A percentile compares a stretch with the other conserved stretches of the same genome.
These are phyloP conservation scores for Pitta sordida DNA, from an alignment of 2,113 vertebrate species.

Conservation along the genomic window DNA sequence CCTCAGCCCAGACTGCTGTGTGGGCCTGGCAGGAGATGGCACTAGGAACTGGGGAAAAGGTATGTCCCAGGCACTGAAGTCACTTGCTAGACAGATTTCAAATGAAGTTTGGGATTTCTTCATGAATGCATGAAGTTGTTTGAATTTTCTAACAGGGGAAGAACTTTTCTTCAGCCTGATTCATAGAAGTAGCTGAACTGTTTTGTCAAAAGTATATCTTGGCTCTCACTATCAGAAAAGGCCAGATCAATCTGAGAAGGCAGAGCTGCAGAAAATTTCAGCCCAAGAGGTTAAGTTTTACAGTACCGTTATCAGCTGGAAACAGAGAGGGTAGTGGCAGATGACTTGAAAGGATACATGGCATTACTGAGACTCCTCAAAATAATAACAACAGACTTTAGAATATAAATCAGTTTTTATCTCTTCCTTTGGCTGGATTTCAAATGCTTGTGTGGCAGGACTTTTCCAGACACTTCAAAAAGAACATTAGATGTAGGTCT, in stretches of 20 bases:
- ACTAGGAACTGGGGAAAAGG: background rate
- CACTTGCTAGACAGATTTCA: background rate
- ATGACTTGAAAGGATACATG: background rate
- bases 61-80: background rate
- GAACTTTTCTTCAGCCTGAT: background rate
- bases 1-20: background rate
- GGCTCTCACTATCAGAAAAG: background rate
- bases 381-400: background rate
- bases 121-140: background rate
- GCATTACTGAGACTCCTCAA: background rate
- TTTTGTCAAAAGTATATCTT: background rate
- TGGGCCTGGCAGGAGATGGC: background rate
- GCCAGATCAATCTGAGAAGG: background rate
- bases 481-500: background rate
- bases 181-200: background rate
- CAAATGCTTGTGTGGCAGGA: background rate
- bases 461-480: background rate
- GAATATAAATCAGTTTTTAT: background rate
- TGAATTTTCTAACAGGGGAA: background rate
- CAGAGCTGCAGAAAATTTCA: background rate
- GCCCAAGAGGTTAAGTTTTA: background rate
- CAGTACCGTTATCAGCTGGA: background rate
- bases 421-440: background rate
- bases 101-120: background rate
- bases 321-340: background rate